A percentile compares a stretch with the other conserved stretches of the same genome.
Evolutionary conservation across 2,888 invertebrate genomes (phyloP).

Genomic region (Miltochrista miniata): DNA sequence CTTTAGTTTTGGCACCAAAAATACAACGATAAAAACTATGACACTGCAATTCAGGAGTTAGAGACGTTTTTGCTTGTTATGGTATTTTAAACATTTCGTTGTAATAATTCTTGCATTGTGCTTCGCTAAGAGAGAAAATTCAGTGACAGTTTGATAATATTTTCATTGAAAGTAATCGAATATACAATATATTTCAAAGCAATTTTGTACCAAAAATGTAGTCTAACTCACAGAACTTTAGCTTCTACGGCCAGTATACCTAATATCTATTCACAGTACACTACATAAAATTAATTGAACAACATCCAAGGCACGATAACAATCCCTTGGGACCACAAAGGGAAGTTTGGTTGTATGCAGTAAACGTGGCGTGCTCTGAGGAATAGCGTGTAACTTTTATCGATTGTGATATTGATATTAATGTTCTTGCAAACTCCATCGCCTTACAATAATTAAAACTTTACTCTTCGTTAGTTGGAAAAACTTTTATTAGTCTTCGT

Average conservation of each 20-base stretch:
- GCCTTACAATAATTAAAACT: constrained; percentile 30
- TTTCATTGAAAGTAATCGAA: no score
- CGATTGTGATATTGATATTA: constrained; percentile 18
- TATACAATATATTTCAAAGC: no score
- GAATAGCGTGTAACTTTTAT: constrained; percentile 22
- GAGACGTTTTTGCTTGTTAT: no score
- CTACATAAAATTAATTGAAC: constrained; percentile 30
- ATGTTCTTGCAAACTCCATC: constrained; percentile 19
- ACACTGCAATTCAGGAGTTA: no score
- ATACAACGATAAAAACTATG: no score
- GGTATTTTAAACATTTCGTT: no score
- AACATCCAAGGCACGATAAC: constrained; percentile 27
- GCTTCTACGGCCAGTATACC: background rate
- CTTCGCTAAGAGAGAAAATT: no score
- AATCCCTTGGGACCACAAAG: constrained; percentile 25
- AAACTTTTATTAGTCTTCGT: background rate
- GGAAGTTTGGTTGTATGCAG: constrained; percentile 10
- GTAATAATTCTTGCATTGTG: no score
- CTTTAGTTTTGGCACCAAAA: no score
- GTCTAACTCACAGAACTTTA: background rate
- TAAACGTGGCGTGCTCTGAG: constrained; percentile 5
- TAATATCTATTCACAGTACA: background rate
- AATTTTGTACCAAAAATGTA: no score
- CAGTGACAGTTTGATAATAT: no score
- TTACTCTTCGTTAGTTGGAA: constrained; percentile 17